Percentiles rank a stretch among this genome's conserved stretches.
phyloP scores from a whole-genome alignment of 2,797 vertebrate genomes.

The Sebastes steindachneri region DNA sequence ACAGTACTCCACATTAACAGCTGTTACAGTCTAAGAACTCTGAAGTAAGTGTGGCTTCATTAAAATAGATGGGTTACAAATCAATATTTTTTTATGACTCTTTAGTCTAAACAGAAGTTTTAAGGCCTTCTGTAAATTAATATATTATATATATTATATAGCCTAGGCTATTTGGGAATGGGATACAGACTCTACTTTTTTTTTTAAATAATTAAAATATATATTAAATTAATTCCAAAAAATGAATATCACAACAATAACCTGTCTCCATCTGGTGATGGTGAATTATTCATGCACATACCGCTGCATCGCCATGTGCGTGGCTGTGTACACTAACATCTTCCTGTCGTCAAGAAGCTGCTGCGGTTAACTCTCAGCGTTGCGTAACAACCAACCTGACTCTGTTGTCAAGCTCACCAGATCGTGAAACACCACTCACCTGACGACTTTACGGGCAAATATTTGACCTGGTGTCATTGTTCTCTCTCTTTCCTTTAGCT shows the following conservation, averaged over 20 bases:
- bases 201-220: not conserved
- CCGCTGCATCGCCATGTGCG: not conserved
- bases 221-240: not conserved
- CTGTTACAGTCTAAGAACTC: not conserved
- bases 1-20: not conserved
- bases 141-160: no score
- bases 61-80: not conserved
- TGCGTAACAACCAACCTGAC: slow-evolving; percentile 32
- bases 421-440: not conserved
- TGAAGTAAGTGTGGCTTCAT: not conserved
- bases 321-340: not conserved
- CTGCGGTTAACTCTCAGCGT: not conserved
- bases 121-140: not conserved
- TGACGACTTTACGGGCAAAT: not conserved
- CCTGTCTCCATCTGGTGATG: not conserved
- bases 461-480: no score
- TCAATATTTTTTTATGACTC: not conserved
- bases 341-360: not conserved
- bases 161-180: no score
- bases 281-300: not conserved
- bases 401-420: slow-evolving; percentile 7
- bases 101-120: not conserved
- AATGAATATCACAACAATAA: no score
- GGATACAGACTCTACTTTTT: not conserved
- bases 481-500: fast-evolving